Evolutionary conservation across 1,140 invertebrate species (phyloP), one percentile per base, ranked within the genome.

Genomic region (Nebria ingens): DNA sequence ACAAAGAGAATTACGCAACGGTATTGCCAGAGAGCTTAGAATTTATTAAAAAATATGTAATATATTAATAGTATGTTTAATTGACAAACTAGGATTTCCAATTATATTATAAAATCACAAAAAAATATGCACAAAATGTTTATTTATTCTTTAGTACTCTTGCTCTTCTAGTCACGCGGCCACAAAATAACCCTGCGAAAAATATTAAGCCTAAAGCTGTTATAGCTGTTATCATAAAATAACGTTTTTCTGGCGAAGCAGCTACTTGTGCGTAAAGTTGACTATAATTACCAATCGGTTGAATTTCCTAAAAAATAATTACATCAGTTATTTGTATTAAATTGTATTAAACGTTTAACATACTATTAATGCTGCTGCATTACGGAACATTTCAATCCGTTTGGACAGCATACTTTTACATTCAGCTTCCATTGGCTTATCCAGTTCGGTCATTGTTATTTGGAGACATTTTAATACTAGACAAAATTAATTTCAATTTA

Each of bases 371-470:
- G 6, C 40, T 12, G 83, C 86, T 19, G 91, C 89, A 76, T 87
- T 88, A 73, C 80, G 85, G 69, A 91, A 94, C 87, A 95, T 91
- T 74, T 93, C 85, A 62, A 91, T 83, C 62, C 92, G 78, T 56
- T 83, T 84, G 53, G 79, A 77, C 49, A 96, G 70, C 78, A 89
- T 86, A 59, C 81, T 82, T 60, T 83, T 79, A 69, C 91, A 94
- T 59, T 89, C 85, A 49, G 73, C 63, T 59, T 87, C 81, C 38
- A 94, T 72, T 53, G 80, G 77, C 65, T 83, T 82, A 57, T 66
- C 75, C 56, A 74, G 72, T 61, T 85, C 82, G 64, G 85, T 76
- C 55, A 90, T 67, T 42, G 85, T 76, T 56, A 81, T 78, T 71
- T 87, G 81, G 40, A 94, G 73, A 72, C 92, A 94, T 67, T 83